phyloP scores from a whole-genome alignment of 2,113 vertebrate genomes.

The Ellobius talpinus region DNA sequence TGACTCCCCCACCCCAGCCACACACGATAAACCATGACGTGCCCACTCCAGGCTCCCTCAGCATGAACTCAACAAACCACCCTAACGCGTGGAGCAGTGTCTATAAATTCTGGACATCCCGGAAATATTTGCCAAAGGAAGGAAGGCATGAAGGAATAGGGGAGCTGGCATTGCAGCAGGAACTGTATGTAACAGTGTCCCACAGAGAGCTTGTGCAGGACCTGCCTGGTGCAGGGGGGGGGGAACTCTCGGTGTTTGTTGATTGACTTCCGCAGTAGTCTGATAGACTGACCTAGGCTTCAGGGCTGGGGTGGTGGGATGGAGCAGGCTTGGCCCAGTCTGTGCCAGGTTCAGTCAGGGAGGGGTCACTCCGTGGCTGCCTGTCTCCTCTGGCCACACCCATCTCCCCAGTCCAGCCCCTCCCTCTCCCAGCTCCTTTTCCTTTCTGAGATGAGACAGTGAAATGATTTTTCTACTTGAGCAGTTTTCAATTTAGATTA shows the following conservation, averaged over 20 bases:
- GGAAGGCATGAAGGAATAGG: not conserved
- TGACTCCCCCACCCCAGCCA: too few relatives aligned
- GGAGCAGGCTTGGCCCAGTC: not conserved
- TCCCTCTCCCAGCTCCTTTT: constrained; percentile 64
- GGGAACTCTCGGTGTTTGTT: not conserved
- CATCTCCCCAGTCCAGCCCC: not conserved
- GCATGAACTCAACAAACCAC: not conserved
- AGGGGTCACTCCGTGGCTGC: not conserved
- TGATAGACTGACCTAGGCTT: not conserved
- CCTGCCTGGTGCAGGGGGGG: not conserved
- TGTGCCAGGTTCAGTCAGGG: not conserved
- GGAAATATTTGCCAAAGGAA: not conserved
- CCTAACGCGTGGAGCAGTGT: not conserved
- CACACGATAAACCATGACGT: not conserved
- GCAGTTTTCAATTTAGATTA: constrained; percentile 95
- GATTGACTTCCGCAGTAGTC: not conserved
- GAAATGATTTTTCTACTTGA: constrained; percentile 95
- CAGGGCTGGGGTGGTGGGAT: rapidly evolving
- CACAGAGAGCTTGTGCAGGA: not conserved
- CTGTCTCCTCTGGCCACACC: not conserved
- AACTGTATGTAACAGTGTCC: not conserved
- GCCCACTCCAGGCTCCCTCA: not conserved
- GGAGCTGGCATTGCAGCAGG: not conserved
- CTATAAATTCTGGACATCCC: not conserved
- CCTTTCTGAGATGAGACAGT: constrained; percentile 86